Evolutionary conservation across 2,888 invertebrate species (phyloP), one percentile per base, ranked within the genome.

Genomic region (Gnatocerus cornutus): DNA sequence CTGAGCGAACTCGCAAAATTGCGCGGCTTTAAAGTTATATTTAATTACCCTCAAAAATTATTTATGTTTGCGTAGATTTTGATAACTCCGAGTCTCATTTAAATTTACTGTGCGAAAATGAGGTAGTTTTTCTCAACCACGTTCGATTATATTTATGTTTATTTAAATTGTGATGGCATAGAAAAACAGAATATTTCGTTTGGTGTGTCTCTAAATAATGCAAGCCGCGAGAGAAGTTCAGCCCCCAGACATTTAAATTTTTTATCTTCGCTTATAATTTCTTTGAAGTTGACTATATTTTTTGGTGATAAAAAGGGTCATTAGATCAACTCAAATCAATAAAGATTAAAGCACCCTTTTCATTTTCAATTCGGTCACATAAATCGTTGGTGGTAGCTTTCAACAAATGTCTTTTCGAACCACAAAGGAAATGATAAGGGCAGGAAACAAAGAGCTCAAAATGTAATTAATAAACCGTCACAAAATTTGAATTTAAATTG

Each of bases 401-500:
- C 59, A 59, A 50, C 37, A 48, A 61, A 61, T 41, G 61, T 61
- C 48, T 61, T 61, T 37, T 39, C 37, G 27, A 16, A 61, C 61
- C 61, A 48, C 48, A 61, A 50, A 48, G 61, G 61, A 61, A 61
- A 61, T 50, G 61, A 39, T 61, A 61, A 50, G 45, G 59, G 45
- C 59, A 59, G 59, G 59, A 59, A 59, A 30, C 45, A 59, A 59
- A 59, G 61, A 61, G 61, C 61, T 61, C 48, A 61, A 61, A 61
- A 61, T 61, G 61, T 61, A 61, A 61, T 61, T 61, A 61, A 61
- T 61, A 61, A 61, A 61, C 61, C 61, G 61, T 61, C 50, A 61
- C 37, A 61, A 61, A 61, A 61, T 61, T 61, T 61, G 61, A 61
- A 61, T 61, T 50, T 61, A 61, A 50, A 50, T 61, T 61, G 61